These are phyloP conservation scores for Sepioteuthis lessoniana DNA, from an alignment of 2,888 invertebrate species.

Conservation along the genomic window DNA sequence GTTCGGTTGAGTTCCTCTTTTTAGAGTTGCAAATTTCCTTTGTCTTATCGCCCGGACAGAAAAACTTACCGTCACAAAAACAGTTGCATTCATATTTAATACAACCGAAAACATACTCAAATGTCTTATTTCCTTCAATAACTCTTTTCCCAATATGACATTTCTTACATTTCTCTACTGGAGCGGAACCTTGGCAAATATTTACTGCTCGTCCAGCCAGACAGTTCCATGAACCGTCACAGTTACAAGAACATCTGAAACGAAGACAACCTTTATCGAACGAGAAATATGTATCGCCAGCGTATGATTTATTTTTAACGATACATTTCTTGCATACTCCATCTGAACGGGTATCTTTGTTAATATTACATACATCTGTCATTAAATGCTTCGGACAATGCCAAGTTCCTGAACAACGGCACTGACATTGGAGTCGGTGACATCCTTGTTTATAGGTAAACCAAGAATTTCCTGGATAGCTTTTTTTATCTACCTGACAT, in stretches of 20 bases:
- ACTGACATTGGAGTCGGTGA: constrained; percentile 62
- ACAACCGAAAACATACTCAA: constrained; percentile 43
- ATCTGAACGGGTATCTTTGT: neutral
- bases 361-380: neutral
- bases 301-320: constrained; percentile 43
- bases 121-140: constrained; percentile 4
- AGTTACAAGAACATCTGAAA: constrained; percentile 63
- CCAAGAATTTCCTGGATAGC: constrained; percentile 8
- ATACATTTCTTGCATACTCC: neutral
- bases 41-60: constrained; percentile 36
- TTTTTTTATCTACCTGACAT: neutral
- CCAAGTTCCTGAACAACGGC: constrained; percentile 65
- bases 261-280: constrained; percentile 60
- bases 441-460: constrained; percentile 64
- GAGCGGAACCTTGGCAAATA: constrained; percentile 53
- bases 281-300: constrained; percentile 59
- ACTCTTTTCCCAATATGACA: neutral
- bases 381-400: constrained; percentile 60
- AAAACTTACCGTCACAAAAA: constrained; percentile 45
- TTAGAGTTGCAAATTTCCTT: neutral
- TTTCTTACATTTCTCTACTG: neutral
- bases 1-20: neutral
- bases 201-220: constrained; percentile 57
- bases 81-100: constrained; percentile 36
- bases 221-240: constrained; percentile 66